Base-by-base conservation (phyloP, 2,797 vertebrate genomes). In the Euthynnus affinis region DNA sequence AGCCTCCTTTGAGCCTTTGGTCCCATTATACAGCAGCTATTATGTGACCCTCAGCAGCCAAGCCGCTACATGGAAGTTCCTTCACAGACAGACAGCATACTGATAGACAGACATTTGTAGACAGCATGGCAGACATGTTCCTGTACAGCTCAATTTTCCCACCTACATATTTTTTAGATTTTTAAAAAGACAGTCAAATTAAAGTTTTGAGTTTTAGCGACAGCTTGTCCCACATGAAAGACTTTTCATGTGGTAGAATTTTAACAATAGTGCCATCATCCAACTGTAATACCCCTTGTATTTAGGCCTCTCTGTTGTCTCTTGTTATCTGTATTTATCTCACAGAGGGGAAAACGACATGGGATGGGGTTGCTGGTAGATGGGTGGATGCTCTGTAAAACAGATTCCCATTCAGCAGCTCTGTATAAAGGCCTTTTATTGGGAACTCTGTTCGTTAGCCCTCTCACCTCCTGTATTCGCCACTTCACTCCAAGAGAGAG, bases 341-440 rank as follows among this genome's bases (percentile, higher is more conserved):
- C 81, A 70, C 25, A 25, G 5, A 48, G 23, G 62, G 25, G 49
- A 74, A 49, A 27, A 23, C 42, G 66, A 70, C 88, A 73, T 60
- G 49, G 82, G 77, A 69, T 55, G 66, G 65, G 59, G 74, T 69
- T 66, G 72, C 64, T 74, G 68, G 52, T 67, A 23, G 76, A 88
- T 83, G 83, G 80, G 71, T 80, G 80, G 83, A 74, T 72, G 53
- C 65, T 62, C 64, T 72, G 80, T 86, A 86, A 89, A 92, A 90
- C 87, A 92, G 84, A 90, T 87, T 89, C 81, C 80, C 73, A 91
- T 95, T 94, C 90, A 94, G 61, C 76, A 72, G 83, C 71, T 79
- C 66, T 55, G 71, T 53, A 83, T 90, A 90, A 92, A 94, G 87
- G 66, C 82, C 78, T 93, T 93, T 94, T 88, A 88, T 90, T 74